phyloP scores from a whole-genome alignment of 2,888 invertebrate species.

The Tetranychus truncatus region DNA sequence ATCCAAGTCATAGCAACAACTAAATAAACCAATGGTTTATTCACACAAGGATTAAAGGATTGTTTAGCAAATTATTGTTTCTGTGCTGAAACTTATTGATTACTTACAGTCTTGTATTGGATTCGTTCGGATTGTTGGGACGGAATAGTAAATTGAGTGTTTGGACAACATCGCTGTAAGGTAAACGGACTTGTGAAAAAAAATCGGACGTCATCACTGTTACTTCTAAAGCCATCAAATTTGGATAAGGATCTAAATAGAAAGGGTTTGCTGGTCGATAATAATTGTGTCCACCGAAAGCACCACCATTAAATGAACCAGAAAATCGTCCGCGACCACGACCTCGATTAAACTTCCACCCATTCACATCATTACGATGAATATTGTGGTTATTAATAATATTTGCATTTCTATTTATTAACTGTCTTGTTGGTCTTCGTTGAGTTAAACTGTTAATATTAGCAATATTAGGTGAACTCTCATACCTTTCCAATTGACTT shows the following conservation, averaged over 20 bases:
- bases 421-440: not conserved
- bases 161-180: not conserved
- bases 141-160: not conserved
- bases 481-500: not conserved
- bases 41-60: too few relatives aligned
- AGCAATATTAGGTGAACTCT: not conserved
- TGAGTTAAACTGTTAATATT: not conserved
- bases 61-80: not conserved
- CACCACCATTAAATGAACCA: not conserved
- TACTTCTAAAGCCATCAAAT: not conserved
- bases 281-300: not conserved
- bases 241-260: not conserved
- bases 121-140: not conserved
- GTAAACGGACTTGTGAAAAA: not conserved
- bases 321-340: not conserved
- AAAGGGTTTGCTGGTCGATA: not conserved
- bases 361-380: not conserved
- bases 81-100: not conserved
- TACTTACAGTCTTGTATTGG: conserved; percentile 3
- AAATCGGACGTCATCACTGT: not conserved
- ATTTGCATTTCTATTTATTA: not conserved
- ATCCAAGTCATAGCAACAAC: not conserved
- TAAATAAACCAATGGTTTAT: not conserved
- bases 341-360: not conserved
- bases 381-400: not conserved